Conservation (phyloP, 2,797 vertebrate genomes). For the Sternotherus odoratus region DNA sequence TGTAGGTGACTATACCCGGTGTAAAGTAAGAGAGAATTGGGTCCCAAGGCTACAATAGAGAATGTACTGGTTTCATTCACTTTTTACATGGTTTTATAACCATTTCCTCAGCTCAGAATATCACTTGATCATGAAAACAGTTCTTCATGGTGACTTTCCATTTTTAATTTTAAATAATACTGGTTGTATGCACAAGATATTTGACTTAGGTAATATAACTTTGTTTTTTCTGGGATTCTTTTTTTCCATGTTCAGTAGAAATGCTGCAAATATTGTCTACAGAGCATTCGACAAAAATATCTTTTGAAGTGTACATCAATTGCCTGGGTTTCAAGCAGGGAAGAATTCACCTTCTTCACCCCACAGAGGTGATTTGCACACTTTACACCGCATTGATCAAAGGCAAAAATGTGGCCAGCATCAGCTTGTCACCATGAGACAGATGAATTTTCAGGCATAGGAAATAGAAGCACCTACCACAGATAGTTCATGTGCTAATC, state of each 20-base stretch:
- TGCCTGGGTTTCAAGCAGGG: background rate
- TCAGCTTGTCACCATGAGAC: background rate
- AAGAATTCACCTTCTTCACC: background rate
- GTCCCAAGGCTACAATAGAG: background rate
- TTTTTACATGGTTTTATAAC: background rate
- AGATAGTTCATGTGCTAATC: background rate
- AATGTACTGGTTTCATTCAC: background rate
- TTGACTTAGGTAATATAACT: slow-evolving; percentile 1
- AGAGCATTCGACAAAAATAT: background rate
- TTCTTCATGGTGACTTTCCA: background rate
- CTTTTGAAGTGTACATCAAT: background rate
- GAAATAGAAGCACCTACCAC: accelerated
- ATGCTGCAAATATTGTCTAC: background rate
- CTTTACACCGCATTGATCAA: slow-evolving; percentile 5
- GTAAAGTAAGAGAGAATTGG: background rate
- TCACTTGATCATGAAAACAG: background rate
- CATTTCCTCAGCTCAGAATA: background rate
- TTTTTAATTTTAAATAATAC: slow-evolving; percentile 39
- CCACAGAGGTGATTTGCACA: slow-evolving; percentile 8
- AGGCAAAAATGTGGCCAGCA: slow-evolving; percentile 1
- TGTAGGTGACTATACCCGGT: background rate
- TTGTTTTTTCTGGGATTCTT: background rate
- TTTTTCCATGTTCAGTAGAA: background rate
- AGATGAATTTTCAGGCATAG: background rate
- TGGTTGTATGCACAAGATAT: background rate